phyloP scores from a whole-genome alignment of 1,140 invertebrate species.

The Drosophila mojavensis region DNA sequence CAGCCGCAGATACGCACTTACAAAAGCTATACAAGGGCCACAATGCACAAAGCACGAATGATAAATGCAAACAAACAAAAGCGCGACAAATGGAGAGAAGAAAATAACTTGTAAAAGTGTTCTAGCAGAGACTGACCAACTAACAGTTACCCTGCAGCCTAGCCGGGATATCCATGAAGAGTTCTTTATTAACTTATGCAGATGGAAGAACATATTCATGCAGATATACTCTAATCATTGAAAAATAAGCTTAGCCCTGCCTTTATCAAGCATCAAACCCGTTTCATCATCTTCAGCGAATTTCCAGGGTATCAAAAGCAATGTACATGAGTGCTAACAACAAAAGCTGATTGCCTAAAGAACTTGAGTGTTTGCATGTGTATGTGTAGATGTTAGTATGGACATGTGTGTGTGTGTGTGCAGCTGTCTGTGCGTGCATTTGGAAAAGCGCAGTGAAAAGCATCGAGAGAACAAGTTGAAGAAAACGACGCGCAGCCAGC shows the following conservation, averaged over 20 bases:
- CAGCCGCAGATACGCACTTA: slow-evolving; percentile 33
- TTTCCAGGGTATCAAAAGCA: no score
- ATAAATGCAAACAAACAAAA: slow-evolving; percentile 59
- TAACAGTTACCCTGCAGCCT: no score
- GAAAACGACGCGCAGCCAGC: slow-evolving; percentile 43
- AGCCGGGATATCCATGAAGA: no score
- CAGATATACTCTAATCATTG: no score
- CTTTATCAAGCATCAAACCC: no score
- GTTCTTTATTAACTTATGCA: no score
- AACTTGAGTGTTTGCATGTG: slow-evolving; percentile 20
- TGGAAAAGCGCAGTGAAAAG: slow-evolving; percentile 57
- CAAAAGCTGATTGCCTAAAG: slow-evolving; percentile 63
- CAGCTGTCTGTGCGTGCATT: slow-evolving; percentile 14
- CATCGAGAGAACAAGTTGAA: slow-evolving; percentile 64
- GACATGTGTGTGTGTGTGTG: background rate
- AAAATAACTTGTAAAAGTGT: slow-evolving; percentile 8
- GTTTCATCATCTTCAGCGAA: no score
- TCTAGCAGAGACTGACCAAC: no score
- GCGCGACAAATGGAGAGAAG: slow-evolving; percentile 23
- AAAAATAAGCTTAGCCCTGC: no score
- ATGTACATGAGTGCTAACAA: slow-evolving; percentile 27
- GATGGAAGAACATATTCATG: no score
- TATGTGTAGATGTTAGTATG: background rate
- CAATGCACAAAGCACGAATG: slow-evolving; percentile 60
- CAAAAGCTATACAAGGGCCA: slow-evolving; percentile 58